Percentiles rank a stretch among this genome's conserved stretches.
Evolutionary conservation across 2,888 invertebrate species (phyloP).

Genomic region (Pammene aurita): DNA sequence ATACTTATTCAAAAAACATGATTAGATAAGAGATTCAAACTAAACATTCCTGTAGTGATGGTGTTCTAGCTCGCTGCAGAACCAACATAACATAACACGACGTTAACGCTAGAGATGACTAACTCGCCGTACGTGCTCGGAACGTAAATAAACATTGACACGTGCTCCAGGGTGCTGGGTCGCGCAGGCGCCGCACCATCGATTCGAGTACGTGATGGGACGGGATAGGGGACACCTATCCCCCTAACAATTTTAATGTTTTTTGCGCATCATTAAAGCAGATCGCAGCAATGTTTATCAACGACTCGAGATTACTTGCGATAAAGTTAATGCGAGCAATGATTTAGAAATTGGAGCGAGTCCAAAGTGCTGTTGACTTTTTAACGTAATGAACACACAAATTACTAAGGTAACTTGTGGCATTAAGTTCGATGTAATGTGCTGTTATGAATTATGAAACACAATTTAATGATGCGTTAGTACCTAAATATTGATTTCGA

Average conservation of each 20-base stretch:
- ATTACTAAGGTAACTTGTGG: slow-evolving; percentile 3
- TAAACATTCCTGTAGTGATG: not conserved
- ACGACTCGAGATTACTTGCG: not conserved
- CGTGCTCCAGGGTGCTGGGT: slow-evolving; percentile 71
- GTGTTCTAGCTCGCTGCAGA: slow-evolving; percentile 8
- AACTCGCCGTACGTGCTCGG: slow-evolving; percentile 58
- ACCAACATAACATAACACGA: slow-evolving; percentile 27
- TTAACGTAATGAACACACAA: slow-evolving; percentile 11
- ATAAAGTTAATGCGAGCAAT: slow-evolving; percentile 8
- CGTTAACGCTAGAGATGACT: slow-evolving; percentile 42
- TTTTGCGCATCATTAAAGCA: slow-evolving; percentile 21
- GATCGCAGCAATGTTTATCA: slow-evolving; percentile 12
- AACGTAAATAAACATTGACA: slow-evolving; percentile 83
- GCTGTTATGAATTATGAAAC: not conserved
- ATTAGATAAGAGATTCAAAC: too few relatives aligned
- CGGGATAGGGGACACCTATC: slow-evolving; percentile 20
- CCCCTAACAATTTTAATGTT: slow-evolving; percentile 7
- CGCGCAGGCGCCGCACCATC: slow-evolving; percentile 68
- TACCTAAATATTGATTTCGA: slow-evolving; percentile 11
- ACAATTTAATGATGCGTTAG: not conserved
- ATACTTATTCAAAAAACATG: too few relatives aligned
- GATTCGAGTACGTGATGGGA: slow-evolving; percentile 52
- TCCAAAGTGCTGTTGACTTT: slow-evolving; percentile 15
- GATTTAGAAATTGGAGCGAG: slow-evolving; percentile 8
- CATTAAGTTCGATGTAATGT: not conserved